These are phyloP conservation scores for Branchellion lobata DNA, from an alignment of 2,888 invertebrate genomes.

Conservation along the genomic window DNA sequence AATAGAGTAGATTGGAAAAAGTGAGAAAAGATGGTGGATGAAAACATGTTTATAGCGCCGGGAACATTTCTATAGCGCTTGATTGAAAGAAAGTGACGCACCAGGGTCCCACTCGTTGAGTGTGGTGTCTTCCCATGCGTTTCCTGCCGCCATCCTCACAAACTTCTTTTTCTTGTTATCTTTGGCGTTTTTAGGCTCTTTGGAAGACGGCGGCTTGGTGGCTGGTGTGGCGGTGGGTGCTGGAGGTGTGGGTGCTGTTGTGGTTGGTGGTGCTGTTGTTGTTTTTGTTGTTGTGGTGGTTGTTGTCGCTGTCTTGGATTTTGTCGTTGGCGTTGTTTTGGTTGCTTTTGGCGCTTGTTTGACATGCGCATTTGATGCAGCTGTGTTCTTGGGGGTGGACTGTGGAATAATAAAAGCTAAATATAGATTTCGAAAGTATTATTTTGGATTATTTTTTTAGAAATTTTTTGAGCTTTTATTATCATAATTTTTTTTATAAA, in stretches of 20 bases:
- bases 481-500: too few species aligned
- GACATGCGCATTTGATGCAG: not conserved
- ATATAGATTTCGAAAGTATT: too few species aligned
- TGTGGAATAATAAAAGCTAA: too few species aligned
- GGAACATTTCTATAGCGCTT: too few species aligned
- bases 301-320: conserved; percentile 1
- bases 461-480: too few species aligned
- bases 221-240: not conserved
- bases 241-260: not conserved
- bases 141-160: conserved; percentile 86
- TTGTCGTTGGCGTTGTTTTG: not conserved
- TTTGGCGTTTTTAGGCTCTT: not conserved
- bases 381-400: not conserved
- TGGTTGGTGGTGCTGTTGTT: not conserved
- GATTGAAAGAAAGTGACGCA: conserved; percentile 54
- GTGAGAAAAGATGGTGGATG: not conserved
- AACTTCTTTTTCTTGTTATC: conserved; percentile 71
- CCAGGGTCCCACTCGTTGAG: conserved; percentile 91
- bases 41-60: not conserved
- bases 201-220: not conserved
- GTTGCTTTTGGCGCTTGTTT: conserved; percentile 6
- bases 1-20: too few species aligned
- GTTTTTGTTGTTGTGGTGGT: not conserved
- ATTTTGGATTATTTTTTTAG: too few species aligned
- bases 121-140: conserved; percentile 92